Conservation (phyloP, 2,797 vertebrate genomes). For the Eutrigla gurnardus region DNA sequence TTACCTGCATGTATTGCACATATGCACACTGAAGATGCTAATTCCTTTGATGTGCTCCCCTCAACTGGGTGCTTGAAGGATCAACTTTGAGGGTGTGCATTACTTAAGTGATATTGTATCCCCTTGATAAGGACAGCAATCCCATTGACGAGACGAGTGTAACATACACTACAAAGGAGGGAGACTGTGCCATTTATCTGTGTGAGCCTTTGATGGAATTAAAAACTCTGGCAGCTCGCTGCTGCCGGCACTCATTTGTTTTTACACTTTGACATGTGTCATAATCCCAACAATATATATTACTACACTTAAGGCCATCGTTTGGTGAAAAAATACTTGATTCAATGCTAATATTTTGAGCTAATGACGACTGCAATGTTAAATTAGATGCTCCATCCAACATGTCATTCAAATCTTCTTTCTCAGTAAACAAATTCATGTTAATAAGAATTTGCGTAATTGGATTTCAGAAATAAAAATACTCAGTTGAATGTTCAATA, state of each 20-base stretch:
- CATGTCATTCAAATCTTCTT: slow-evolving; percentile 28
- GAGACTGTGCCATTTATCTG: slow-evolving; percentile 74
- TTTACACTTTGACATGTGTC: slow-evolving; percentile 76
- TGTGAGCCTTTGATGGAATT: slow-evolving; percentile 85
- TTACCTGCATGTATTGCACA: slow-evolving; percentile 75
- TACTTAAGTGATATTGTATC: slow-evolving; percentile 82
- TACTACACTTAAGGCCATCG: slow-evolving; percentile 63
- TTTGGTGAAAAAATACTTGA: slow-evolving; percentile 68
- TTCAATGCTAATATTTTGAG: slow-evolving; percentile 43
- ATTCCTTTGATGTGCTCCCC: slow-evolving; percentile 79
- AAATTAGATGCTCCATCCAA: slow-evolving; percentile 31
- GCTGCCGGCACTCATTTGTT: slow-evolving; percentile 69
- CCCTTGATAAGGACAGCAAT: slow-evolving; percentile 80
- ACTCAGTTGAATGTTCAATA: neutral
- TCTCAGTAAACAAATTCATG: slow-evolving; percentile 25
- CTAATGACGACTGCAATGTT: slow-evolving; percentile 33
- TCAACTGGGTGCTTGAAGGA: slow-evolving; percentile 67
- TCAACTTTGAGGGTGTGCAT: slow-evolving; percentile 75
- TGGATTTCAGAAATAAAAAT: neutral
- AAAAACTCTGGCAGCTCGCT: slow-evolving; percentile 73
- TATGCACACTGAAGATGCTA: slow-evolving; percentile 61
- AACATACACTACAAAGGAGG: slow-evolving; percentile 77
- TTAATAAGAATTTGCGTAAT: slow-evolving; percentile 2
- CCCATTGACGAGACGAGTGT: slow-evolving; percentile 73
- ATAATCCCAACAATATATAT: slow-evolving; percentile 70